phyloP scores from a whole-genome alignment of 2,113 vertebrate genomes.

The Elanus axillaris region DNA sequence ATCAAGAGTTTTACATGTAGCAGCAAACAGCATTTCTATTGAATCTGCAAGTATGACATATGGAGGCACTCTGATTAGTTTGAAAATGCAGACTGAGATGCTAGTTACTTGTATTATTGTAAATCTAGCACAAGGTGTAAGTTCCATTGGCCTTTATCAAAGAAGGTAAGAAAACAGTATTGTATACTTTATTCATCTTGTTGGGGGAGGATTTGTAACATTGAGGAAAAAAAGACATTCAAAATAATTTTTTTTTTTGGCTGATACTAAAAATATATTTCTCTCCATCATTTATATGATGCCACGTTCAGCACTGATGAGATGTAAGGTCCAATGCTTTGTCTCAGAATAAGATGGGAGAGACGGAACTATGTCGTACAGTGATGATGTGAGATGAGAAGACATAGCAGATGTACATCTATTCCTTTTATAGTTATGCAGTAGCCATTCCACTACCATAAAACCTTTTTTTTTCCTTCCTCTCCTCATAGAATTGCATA shows the following conservation, averaged over 20 bases:
- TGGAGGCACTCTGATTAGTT: neutral
- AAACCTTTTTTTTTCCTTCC: neutral
- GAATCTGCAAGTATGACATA: neutral
- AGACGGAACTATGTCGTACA: neutral
- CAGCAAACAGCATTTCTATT: neutral
- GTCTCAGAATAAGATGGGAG: neutral
- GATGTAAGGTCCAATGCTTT: neutral
- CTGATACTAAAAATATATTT: neutral
- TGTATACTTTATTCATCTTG: neutral
- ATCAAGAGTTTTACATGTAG: neutral
- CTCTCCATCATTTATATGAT: neutral
- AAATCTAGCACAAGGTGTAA: neutral
- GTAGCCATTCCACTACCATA: neutral
- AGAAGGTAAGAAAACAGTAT: neutral
- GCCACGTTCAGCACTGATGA: neutral
- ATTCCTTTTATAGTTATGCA: neutral
- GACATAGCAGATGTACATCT: neutral
- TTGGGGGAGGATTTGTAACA: neutral
- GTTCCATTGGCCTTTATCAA: neutral
- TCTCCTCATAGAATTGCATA: neutral
- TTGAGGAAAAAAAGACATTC: neutral
- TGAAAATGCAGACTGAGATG: neutral
- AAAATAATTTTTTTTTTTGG: neutral
- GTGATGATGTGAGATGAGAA: neutral
- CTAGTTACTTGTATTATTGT: neutral